Conservation (phyloP, 1,140 invertebrate genomes). For the Lucilia cuprina region DNA sequence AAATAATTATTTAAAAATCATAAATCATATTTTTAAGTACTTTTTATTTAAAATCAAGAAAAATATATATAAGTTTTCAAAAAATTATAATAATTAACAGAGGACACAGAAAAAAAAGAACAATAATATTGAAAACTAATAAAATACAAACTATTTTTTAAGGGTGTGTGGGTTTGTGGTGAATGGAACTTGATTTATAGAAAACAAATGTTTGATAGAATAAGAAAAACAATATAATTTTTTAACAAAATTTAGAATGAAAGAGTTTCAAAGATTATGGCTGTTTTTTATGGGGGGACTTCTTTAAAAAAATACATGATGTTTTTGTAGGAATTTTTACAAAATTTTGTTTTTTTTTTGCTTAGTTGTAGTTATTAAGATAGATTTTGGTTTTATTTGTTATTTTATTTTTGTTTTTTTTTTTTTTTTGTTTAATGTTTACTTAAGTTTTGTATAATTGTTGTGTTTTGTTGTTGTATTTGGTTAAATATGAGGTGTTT, state of each 20-base stretch:
- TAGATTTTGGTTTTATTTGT: background rate
- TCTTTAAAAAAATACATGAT: no score
- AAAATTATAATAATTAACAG: background rate
- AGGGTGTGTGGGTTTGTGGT: no score
- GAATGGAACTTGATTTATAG: background rate
- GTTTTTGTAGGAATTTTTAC: background rate
- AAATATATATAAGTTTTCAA: background rate
- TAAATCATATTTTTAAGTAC: background rate
- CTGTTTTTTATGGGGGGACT: no score
- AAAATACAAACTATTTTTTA: background rate
- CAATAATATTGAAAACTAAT: background rate
- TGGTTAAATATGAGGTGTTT: background rate
- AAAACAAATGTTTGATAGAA: constrained; percentile 11
- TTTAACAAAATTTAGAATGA: background rate
- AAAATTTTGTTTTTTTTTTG: background rate
- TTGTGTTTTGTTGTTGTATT: background rate
- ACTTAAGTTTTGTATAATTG: no score
- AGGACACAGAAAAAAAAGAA: no score
- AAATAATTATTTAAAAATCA: background rate
- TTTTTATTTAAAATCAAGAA: background rate
- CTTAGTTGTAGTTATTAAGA: background rate
- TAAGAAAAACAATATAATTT: no score
- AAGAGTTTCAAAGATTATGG: no score
- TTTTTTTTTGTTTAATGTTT: no score
- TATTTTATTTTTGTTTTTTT: background rate